Evolutionary conservation across 2,113 vertebrate species (phyloP).

Genomic region (Odocoileus hemionus): DNA sequence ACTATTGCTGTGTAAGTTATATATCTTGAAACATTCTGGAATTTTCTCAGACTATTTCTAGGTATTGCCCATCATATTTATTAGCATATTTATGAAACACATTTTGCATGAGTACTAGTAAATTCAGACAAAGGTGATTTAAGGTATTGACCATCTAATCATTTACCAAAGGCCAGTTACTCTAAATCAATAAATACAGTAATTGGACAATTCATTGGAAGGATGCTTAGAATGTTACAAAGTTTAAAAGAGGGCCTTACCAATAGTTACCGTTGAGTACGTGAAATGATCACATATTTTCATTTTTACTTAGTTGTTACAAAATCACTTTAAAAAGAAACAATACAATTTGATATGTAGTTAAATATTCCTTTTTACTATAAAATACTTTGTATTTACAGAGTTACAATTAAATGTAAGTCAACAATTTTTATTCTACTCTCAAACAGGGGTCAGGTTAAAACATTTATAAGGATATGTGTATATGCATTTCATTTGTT

Average conservation of each 20-base stretch:
- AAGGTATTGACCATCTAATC: slow-evolving; percentile 6
- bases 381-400: slow-evolving; percentile 25
- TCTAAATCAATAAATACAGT: not conserved
- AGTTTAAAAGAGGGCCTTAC: not conserved
- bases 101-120: not conserved
- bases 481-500: slow-evolving; percentile 57
- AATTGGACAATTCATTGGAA: not conserved
- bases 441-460: slow-evolving; percentile 33
- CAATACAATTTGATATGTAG: slow-evolving; percentile 8
- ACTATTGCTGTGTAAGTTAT: not conserved
- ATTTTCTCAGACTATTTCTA: not conserved
- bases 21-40: not conserved
- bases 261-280: not conserved
- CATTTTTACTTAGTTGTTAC: not conserved
- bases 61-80: not conserved
- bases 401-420: slow-evolving; percentile 44
- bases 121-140: not conserved
- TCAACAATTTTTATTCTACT: not conserved
- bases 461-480: slow-evolving; percentile 46
- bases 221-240: not conserved
- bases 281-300: not conserved
- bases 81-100: not conserved
- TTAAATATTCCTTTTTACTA: slow-evolving; percentile 1
- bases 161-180: not conserved
- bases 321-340: slow-evolving; percentile 19